A percentile compares a stretch with the other conserved stretches of the same genome.
These are phyloP conservation scores for Morpho helenor DNA, from an alignment of 2,888 invertebrate genomes.

Conservation along the genomic window DNA sequence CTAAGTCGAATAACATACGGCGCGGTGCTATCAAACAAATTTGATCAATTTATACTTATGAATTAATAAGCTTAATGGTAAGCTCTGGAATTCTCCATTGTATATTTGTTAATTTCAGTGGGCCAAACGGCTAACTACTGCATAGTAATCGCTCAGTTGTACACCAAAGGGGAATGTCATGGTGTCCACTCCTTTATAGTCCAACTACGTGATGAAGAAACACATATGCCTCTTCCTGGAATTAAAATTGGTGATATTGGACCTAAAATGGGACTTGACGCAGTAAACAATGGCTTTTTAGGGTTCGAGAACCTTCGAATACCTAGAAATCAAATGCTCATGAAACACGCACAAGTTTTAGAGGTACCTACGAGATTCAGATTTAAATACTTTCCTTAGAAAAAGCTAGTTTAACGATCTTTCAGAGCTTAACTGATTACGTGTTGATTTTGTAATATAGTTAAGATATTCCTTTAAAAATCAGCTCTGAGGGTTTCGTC, in stretches of 20 bases:
- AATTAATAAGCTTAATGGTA: too few relatives aligned
- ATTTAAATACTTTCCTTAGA: too few relatives aligned
- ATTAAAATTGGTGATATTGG: constrained; percentile 97
- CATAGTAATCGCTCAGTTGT: constrained; percentile 93
- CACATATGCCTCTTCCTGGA: constrained; percentile 91
- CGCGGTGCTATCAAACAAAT: too few relatives aligned
- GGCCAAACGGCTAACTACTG: constrained; percentile 96
- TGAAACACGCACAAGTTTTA: constrained; percentile 93
- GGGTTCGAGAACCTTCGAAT: constrained; percentile 92
- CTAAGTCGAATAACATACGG: too few relatives aligned
- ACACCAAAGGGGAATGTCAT: constrained; percentile 87
- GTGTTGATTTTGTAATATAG: too few relatives aligned
- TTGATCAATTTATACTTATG: too few relatives aligned
- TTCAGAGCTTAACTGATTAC: too few relatives aligned
- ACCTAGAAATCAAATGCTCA: constrained; percentile 92
- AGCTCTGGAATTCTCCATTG: too few relatives aligned
- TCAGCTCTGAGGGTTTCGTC: too few relatives aligned
- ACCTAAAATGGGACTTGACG: constrained; percentile 92
- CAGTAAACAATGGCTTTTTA: constrained; percentile 94
- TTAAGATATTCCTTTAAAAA: too few relatives aligned
- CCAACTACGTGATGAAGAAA: constrained; percentile 91
- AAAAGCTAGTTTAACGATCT: too few relatives aligned
- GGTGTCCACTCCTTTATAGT: constrained; percentile 96
- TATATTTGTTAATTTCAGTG: constrained; percentile 79
- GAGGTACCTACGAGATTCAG: constrained; percentile 56